Base-by-base conservation (phyloP, 2,888 invertebrate species). In the Seira ritae region DNA sequence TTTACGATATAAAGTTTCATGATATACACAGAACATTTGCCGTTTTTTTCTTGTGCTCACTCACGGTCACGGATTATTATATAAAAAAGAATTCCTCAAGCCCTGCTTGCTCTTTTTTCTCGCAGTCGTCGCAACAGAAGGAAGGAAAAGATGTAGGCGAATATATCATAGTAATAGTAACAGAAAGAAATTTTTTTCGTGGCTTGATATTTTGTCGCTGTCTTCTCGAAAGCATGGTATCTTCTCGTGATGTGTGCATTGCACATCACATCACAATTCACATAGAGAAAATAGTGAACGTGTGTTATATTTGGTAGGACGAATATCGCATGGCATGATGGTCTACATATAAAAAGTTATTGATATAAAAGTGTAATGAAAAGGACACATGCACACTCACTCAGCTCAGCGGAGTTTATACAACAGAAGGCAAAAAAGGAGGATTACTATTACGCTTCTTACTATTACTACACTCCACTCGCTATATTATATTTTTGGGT, bases 361-460 rank as follows among this genome's bases (percentile, higher is more conserved):
- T 31, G 31, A 31, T 31, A 31, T 31, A 31, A 31, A 31, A 31
- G 31, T 31, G 55, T 55, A 55, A 55, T 55, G 55, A 55, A 17
- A 80, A 80, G 80, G 68, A 70, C 42, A 66, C 20, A 42, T 70
- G 46, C 19, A 24, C 17, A 76, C 23, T 55, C n/a, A 46, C 15
- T 60, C 10, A 31, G 68, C 3, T 31, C 2, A 8, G 8, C 31
- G 12, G 17, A 55, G 12, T 55, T 55, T 55, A 55, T 55, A 55
- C 15, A 55, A 55, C 20, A 67, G 66, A 74, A 80, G 60, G 50
- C 80, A 55, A 17, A 75, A 81, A 74, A 75, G 71, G 71, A 76
- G 55, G 71, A 76, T 75, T 80, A 80, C 73, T 55, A 31, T 66
- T 31, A 8, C 31, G 31, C 31, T 31, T 31, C 31, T 31, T 31